Evolutionary conservation across 2,113 vertebrate species (phyloP).

Genomic region (Sisor rabdophorus): DNA sequence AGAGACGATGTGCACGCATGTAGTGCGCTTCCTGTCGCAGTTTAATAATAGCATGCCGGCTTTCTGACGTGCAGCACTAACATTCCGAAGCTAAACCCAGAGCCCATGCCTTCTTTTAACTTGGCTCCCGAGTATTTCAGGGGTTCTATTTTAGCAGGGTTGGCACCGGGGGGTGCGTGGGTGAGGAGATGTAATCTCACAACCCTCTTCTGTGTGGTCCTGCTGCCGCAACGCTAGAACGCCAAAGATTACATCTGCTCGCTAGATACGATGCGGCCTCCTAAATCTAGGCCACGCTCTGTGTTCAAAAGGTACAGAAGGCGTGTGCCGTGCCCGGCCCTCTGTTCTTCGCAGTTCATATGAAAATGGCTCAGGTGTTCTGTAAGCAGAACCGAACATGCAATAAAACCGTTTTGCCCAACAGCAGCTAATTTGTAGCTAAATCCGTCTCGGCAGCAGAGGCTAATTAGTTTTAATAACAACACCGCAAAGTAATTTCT

Average conservation of each 20-base stretch:
- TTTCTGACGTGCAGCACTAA: slow-evolving; percentile 34
- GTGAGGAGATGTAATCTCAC: slow-evolving; percentile 59
- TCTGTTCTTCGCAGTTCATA: slow-evolving; percentile 37
- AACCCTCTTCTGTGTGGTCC: slow-evolving; percentile 49
- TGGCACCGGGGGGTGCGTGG: slow-evolving; percentile 39
- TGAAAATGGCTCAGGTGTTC: slow-evolving; percentile 19
- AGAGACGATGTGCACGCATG: slow-evolving; percentile 16
- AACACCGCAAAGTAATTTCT: background rate
- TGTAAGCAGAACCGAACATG: background rate
- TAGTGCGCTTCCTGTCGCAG: slow-evolving; percentile 41
- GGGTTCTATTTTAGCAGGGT: slow-evolving; percentile 26
- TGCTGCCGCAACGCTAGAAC: slow-evolving; percentile 19
- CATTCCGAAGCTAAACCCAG: slow-evolving; percentile 27
- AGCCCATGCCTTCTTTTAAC: slow-evolving; percentile 44
- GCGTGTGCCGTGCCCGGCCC: slow-evolving; percentile 53
- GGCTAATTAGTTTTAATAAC: slow-evolving; percentile 13
- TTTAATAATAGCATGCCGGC: slow-evolving; percentile 43
- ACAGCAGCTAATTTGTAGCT: background rate
- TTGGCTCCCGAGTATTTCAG: slow-evolving; percentile 31
- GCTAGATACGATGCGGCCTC: slow-evolving; percentile 44
- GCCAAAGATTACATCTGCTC: slow-evolving; percentile 64
- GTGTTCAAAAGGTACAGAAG: slow-evolving; percentile 66
- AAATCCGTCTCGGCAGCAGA: background rate
- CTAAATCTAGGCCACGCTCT: slow-evolving; percentile 65
- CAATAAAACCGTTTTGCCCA: slow-evolving; percentile 1